A percentile compares a stretch with the other conserved stretches of the same genome.
phyloP scores from a whole-genome alignment of 2,113 vertebrate species.

The Oreochromis tanganicae region DNA sequence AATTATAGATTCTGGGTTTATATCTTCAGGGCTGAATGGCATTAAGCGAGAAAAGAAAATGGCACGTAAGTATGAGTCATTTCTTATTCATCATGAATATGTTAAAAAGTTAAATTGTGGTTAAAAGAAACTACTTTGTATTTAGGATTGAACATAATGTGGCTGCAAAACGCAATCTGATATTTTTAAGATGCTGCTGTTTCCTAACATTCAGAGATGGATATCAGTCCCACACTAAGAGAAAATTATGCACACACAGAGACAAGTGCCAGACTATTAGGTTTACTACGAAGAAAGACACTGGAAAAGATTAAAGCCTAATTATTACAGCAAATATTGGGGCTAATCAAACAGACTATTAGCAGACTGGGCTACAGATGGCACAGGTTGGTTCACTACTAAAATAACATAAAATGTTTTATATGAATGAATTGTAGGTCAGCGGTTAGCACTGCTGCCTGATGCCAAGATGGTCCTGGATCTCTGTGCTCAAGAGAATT shows the following conservation, averaged over 20 bases:
- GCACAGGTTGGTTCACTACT: background rate
- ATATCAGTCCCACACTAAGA: background rate
- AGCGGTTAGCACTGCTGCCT: background rate
- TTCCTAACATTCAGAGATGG: background rate
- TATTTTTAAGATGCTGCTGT: background rate
- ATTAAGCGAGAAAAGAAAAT: constrained; percentile 10
- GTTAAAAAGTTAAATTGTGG: background rate
- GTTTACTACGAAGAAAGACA: background rate
- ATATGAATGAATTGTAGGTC: background rate
- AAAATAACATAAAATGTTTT: background rate
- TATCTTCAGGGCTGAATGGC: constrained; percentile 30
- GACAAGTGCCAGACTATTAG: background rate
- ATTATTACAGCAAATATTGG: background rate
- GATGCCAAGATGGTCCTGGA: background rate
- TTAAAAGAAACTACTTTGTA: background rate
- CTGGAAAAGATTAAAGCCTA: background rate
- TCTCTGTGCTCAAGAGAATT: background rate
- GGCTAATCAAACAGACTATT: background rate
- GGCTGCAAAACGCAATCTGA: background rate
- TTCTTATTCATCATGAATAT: constrained; percentile 5
- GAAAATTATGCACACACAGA: background rate
- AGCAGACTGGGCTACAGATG: background rate
- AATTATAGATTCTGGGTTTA: constrained; percentile 2
- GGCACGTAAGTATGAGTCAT: background rate
- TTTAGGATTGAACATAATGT: background rate